phyloP scores from a whole-genome alignment of 2,797 vertebrate species.

The Lophius americanus region DNA sequence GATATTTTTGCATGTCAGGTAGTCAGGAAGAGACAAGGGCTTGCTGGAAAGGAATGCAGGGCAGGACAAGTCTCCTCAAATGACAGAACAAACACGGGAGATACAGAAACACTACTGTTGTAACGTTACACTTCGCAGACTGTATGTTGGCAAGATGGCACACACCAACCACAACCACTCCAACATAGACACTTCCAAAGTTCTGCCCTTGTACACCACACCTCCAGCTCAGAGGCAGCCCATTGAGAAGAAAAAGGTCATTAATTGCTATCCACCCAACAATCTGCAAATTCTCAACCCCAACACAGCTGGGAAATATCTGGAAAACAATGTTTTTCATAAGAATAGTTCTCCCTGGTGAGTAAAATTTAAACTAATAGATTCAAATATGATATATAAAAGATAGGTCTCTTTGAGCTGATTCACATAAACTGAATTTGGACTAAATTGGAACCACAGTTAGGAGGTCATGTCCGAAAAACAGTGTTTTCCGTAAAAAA shows the following conservation, averaged over 20 bases:
- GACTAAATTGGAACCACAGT: too few relatives aligned
- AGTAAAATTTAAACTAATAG: too few relatives aligned
- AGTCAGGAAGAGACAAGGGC: constrained; percentile 50
- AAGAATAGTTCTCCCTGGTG: too few relatives aligned
- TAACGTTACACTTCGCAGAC: constrained; percentile 79
- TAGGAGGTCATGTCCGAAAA: too few relatives aligned
- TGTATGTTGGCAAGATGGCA: constrained; percentile 62
- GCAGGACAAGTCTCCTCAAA: constrained; percentile 53
- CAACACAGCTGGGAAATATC: constrained; percentile 55
- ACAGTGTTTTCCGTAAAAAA: too few relatives aligned
- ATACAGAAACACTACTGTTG: constrained; percentile 77
- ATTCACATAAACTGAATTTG: too few relatives aligned
- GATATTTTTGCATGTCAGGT: constrained; percentile 37
- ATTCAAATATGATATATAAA: too few relatives aligned
- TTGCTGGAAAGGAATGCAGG: constrained; percentile 51
- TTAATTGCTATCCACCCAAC: constrained; percentile 70
- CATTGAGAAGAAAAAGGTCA: constrained; percentile 69
- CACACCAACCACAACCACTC: background rate
- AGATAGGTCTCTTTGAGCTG: too few relatives aligned
- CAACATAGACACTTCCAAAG: constrained; percentile 26
- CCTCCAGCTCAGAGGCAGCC: constrained; percentile 49
- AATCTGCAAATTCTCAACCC: constrained; percentile 65
- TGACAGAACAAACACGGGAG: constrained; percentile 62
- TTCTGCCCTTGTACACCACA: constrained; percentile 47
- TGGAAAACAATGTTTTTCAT: too few relatives aligned